Evolutionary conservation across 2,888 invertebrate genomes (phyloP).

Genomic region (Campopleginae sp.): DNA sequence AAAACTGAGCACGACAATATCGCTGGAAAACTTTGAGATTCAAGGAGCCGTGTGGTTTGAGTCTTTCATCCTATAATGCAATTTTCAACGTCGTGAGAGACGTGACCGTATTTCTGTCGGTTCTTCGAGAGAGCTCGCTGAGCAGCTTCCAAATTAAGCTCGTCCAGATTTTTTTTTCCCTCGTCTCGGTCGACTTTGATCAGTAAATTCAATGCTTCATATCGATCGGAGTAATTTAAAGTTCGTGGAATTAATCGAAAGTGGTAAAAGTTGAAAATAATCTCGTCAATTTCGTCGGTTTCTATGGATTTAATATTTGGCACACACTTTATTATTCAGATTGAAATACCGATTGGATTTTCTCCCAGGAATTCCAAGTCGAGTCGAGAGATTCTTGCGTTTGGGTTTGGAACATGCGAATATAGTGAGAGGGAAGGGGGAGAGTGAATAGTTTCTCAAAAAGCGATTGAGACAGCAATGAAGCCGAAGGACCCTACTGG

Average conservation of each 20-base stretch:
- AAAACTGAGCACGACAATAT: conserved; percentile 47
- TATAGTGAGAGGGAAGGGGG: neutral
- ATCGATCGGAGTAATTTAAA: neutral
- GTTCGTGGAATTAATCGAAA: neutral
- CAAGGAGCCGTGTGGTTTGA: conserved; percentile 22
- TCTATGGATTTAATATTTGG: neutral
- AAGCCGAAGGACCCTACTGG: neutral
- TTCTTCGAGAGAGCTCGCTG: neutral
- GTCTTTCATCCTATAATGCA: conserved; percentile 44
- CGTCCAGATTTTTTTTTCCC: neutral
- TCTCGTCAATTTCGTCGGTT: neutral
- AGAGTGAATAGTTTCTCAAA: conserved; percentile 14
- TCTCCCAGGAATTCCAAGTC: neutral
- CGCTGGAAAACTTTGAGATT: conserved; percentile 25
- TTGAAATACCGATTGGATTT: conserved; percentile 22
- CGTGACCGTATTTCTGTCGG: conserved; percentile 6
- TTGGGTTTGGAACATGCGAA: neutral
- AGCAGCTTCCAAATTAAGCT: conserved; percentile 6
- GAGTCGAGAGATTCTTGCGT: neutral
- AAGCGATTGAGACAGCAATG: conserved; percentile 33
- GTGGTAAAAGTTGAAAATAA: neutral
- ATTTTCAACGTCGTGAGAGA: conserved; percentile 19
- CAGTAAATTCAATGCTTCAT: neutral
- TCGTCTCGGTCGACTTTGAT: conserved; percentile 20
- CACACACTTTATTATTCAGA: neutral